Evolutionary conservation across 2,113 vertebrate species (phyloP).

Genomic region (Nicator chloris): DNA sequence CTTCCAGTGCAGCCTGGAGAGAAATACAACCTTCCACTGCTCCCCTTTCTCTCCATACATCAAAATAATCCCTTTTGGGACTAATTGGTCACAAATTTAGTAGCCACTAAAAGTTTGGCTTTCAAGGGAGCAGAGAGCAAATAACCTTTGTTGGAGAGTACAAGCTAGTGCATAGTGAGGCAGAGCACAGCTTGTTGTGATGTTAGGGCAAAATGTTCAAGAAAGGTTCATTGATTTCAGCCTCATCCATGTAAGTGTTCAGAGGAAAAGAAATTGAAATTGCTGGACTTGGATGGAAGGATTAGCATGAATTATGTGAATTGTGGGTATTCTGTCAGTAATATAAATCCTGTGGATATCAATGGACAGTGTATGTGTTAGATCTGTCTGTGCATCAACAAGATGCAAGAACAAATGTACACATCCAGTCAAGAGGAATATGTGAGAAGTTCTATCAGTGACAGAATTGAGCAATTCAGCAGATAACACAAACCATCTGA

Average conservation of each 20-base stretch:
- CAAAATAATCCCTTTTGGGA: background rate
- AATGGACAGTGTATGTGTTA: background rate
- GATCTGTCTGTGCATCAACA: background rate
- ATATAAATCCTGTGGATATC: background rate
- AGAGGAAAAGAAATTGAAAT: background rate
- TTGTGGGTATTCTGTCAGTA: background rate
- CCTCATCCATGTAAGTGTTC: background rate
- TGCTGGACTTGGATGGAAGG: background rate
- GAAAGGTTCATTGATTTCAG: background rate
- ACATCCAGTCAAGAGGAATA: background rate
- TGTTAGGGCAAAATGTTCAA: background rate
- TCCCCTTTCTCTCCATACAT: background rate
- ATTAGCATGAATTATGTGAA: background rate
- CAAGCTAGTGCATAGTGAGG: background rate
- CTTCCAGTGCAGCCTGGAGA: background rate
- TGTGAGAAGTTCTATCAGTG: background rate
- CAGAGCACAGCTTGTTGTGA: background rate
- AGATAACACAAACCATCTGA: background rate
- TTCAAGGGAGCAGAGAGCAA: background rate
- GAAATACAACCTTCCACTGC: background rate
- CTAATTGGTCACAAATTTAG: background rate
- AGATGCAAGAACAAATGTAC: background rate
- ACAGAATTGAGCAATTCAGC: background rate
- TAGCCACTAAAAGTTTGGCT: background rate
- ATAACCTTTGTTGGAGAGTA: background rate